phyloP scores from a whole-genome alignment of 2,797 vertebrate species.

The Pseudochirops cupreus region DNA sequence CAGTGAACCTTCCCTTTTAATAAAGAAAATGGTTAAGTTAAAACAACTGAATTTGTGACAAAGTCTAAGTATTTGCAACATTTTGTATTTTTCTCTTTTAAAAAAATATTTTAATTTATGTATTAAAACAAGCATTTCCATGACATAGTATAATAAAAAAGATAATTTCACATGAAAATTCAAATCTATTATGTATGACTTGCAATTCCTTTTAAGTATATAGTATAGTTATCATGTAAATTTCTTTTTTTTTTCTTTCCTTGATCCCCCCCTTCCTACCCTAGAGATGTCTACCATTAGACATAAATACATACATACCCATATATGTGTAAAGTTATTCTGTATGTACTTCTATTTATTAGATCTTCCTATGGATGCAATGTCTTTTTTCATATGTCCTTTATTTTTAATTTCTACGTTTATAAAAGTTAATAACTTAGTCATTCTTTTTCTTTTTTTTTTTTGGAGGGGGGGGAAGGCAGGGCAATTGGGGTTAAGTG shows the following conservation, averaged over 20 bases:
- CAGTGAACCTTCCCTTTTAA: not conserved
- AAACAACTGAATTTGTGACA: not conserved
- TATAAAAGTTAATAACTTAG: not conserved
- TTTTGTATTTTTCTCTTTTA: not conserved
- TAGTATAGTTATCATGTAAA: not conserved
- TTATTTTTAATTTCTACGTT: not conserved
- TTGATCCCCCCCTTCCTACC: too few relatives aligned
- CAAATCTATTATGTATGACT: not conserved
- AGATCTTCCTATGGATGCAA: not conserved
- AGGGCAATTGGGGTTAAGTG: too few relatives aligned
- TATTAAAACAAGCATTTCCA: not conserved
- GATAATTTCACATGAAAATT: not conserved
- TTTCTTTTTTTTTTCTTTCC: not conserved
- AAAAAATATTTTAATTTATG: not conserved
- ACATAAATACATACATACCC: not conserved
- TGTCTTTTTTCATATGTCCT: not conserved
- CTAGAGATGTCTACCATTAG: not conserved
- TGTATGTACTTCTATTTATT: not conserved
- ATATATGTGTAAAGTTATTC: not conserved
- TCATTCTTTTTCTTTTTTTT: too few relatives aligned
- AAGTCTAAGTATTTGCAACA: not conserved
- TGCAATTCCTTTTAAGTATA: not conserved
- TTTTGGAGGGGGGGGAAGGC: too few relatives aligned
- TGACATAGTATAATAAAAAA: not conserved
- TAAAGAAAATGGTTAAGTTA: not conserved